Evolutionary conservation across 2,113 vertebrate genomes (phyloP).

Genomic region (Albula glossodonta): DNA sequence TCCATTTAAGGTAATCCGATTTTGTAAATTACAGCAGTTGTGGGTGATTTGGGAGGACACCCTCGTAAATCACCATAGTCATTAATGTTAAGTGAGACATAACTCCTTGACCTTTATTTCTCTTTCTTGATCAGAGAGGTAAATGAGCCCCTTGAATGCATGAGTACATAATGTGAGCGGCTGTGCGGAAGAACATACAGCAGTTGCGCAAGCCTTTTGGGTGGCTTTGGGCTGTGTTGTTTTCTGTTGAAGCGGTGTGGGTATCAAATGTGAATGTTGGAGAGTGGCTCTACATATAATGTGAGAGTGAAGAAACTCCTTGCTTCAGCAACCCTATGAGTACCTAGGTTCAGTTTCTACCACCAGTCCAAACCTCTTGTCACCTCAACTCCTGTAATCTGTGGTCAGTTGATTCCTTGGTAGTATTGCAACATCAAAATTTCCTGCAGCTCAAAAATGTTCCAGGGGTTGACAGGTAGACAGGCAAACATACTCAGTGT

Average conservation of each 20-base stretch:
- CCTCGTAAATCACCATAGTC: constrained; percentile 8
- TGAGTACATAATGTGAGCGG: neutral
- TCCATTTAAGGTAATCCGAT: constrained; percentile 40
- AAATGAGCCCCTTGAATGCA: neutral
- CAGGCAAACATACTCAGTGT: neutral
- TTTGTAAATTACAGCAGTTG: constrained; percentile 31
- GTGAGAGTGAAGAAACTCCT: neutral
- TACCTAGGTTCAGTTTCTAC: neutral
- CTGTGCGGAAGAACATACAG: neutral
- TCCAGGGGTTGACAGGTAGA: neutral
- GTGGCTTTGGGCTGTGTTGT: neutral
- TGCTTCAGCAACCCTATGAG: too few relatives aligned
- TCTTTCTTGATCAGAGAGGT: constrained; percentile 10
- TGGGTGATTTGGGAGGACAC: constrained; percentile 21
- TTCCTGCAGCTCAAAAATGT: neutral
- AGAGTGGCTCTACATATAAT: neutral
- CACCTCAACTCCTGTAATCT: neutral
- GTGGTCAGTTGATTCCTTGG: neutral
- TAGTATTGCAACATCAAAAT: neutral
- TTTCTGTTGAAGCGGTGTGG: neutral
- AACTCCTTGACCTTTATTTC: constrained; percentile 32
- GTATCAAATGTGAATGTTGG: neutral
- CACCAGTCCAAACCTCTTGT: neutral
- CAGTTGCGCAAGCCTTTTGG: neutral
- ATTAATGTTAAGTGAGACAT: constrained; percentile 29